Conservation (phyloP, 1,140 invertebrate species). For the Lamellibrachia luymesi region DNA sequence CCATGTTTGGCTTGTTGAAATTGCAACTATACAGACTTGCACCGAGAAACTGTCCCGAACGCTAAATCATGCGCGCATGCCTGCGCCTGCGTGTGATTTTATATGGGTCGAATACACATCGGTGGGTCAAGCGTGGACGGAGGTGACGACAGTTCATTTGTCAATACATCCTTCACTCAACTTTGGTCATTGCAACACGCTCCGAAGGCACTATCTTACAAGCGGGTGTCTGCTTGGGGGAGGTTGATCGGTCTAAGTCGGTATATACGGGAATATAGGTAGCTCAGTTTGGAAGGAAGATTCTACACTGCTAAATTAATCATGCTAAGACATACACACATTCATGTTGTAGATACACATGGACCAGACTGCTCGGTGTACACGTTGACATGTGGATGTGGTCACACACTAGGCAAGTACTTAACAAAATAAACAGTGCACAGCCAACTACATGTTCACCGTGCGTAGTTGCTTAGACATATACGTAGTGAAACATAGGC, state of each 20-base stretch:
- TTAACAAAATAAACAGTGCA: not conserved
- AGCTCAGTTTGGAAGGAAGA: not conserved
- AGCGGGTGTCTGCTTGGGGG: not conserved
- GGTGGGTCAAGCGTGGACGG: not conserved
- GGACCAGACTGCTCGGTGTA: not conserved
- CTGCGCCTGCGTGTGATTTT: not conserved
- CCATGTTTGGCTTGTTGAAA: too few relatives aligned
- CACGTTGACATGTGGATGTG: not conserved
- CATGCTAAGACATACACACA: not conserved
- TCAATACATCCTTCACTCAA: not conserved
- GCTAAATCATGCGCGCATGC: too few relatives aligned
- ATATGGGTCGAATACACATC: not conserved
- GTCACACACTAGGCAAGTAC: not conserved
- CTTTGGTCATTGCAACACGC: too few relatives aligned
- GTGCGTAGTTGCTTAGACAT: not conserved
- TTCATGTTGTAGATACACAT: not conserved
- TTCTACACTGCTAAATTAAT: not conserved
- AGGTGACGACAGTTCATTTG: not conserved
- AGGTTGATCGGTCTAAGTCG: not conserved
- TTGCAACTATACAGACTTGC: too few relatives aligned
- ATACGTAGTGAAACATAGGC: not conserved
- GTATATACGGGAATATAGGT: not conserved
- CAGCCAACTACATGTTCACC: not conserved
- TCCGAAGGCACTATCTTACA: too few relatives aligned
- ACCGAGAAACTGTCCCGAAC: too few relatives aligned